Conservation (phyloP, 2,888 invertebrate genomes). For the Disparrhopalites patrizii region DNA sequence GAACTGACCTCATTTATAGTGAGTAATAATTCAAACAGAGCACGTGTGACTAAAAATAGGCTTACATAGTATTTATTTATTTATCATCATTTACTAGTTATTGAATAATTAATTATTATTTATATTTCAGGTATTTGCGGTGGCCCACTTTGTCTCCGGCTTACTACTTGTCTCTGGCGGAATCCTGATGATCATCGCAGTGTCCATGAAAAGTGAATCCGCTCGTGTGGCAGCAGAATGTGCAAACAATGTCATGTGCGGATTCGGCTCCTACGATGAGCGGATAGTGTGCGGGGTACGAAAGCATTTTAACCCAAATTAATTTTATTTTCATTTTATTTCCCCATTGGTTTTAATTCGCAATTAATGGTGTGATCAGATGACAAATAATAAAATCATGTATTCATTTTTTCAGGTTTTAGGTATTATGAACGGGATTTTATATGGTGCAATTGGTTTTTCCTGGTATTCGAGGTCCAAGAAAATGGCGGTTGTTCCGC, state of each 20-base stretch:
- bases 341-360: too few species aligned
- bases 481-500: background rate
- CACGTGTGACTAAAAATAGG: too few species aligned
- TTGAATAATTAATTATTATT: background rate
- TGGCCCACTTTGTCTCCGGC: constrained; percentile 18
- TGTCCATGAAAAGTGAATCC: background rate
- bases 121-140: constrained; percentile 2
- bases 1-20: too few species aligned
- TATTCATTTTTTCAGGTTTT: constrained; percentile 15
- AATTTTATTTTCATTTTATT: background rate
- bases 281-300: constrained; percentile 15
- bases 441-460: constrained; percentile 8
- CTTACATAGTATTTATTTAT: too few species aligned
- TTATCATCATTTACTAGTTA: too few species aligned
- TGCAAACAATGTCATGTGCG: background rate
- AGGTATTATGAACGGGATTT: constrained; percentile 4
- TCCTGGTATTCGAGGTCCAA: constrained; percentile 5
- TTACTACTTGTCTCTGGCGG: constrained; percentile 26
- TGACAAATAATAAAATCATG: background rate
- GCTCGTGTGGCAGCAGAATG: background rate
- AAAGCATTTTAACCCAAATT: background rate
- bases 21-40: too few species aligned
- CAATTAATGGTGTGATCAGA: too few species aligned
- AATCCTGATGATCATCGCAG: constrained; percentile 25
- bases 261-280: constrained; percentile 11